Evolutionary conservation across 1,140 invertebrate species (phyloP).

Genomic region (Anoplolepis gracilipes): DNA sequence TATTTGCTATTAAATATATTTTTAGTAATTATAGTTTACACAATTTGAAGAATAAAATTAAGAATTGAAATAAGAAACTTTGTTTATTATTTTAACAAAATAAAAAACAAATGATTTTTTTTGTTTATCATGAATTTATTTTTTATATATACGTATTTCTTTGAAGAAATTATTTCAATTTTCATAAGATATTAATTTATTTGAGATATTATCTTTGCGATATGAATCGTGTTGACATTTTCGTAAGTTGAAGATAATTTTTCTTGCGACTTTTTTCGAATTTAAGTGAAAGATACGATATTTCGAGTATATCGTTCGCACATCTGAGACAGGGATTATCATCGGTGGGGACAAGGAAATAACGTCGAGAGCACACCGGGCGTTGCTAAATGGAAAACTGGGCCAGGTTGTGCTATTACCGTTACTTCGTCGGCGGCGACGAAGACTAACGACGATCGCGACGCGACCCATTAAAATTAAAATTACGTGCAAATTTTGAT

Average conservation of each 20-base stretch:
- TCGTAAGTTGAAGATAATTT: background rate
- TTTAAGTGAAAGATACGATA: background rate
- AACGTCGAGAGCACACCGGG: constrained; percentile 67
- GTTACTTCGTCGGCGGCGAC: constrained; percentile 67
- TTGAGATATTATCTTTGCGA: background rate
- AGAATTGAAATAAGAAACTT: too few relatives aligned
- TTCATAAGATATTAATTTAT: background rate
- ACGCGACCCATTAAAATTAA: constrained; percentile 41
- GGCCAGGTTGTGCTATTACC: constrained; percentile 82
- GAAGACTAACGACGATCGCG: constrained; percentile 39
- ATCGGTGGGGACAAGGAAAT: constrained; percentile 39
- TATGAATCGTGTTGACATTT: background rate
- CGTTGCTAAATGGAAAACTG: constrained; percentile 81
- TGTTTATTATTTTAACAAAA: background rate
- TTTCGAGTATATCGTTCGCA: background rate
- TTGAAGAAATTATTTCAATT: background rate
- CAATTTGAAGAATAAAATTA: background rate
- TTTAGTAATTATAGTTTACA: too few relatives aligned
- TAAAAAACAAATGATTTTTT: background rate
- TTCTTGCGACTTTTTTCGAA: background rate
- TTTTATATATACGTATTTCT: background rate
- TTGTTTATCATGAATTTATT: too few relatives aligned
- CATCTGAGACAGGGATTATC: background rate
- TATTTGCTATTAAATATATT: background rate
- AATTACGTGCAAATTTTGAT: constrained; percentile 46